Base-by-base conservation (phyloP, 2,113 vertebrate species). In the Muntiacus muntjak region DNA sequence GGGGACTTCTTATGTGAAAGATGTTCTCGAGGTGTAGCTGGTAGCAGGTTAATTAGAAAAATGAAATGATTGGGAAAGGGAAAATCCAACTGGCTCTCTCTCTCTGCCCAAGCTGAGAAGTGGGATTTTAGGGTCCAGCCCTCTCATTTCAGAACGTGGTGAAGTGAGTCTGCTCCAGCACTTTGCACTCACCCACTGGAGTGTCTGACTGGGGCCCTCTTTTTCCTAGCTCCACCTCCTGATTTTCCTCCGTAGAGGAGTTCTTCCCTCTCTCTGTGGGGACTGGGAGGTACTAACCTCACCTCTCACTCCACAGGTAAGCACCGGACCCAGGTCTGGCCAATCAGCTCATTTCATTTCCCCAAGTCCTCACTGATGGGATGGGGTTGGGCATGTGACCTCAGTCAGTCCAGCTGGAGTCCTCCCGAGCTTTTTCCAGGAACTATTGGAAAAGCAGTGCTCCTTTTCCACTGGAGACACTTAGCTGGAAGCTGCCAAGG, bases 1-100 rank as follows among this genome's bases (percentile, higher is more conserved):
- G 45, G 52, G 87, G n/a, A n/a, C n/a, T n/a, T 26, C 71, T 92
- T 84, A 8, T 89, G 92, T 96, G 76, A 96, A 97, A 92, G 54
- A 43, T 40, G 64, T 79, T 57, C 62, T 92, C 1, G 0, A 95
- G 36, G 54, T 28, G 16, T 43, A 40, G 52, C 79, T 81, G 60
- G 57, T 16, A 58, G 85, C 84, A 95, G 86, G 79, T 95, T 85
- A 82, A 90, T 92, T 67, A 91, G 92, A 55, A 76, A 90, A 91
- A 52, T 12, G 4, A 78, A n/a, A 40, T 13, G 83, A 21, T 3
- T 1, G 6, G 16, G 30, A 45, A 7, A 54, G 17, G 50, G 23
- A 11, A 58, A 47, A 23, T 25, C 17, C 54, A 17, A 2, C 62
- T 23, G 16, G 5, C 55, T 25, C 21, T 5, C 36, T 30, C 25